Base-by-base conservation (phyloP, 2,797 vertebrate species). In the Pitangus sulphuratus region DNA sequence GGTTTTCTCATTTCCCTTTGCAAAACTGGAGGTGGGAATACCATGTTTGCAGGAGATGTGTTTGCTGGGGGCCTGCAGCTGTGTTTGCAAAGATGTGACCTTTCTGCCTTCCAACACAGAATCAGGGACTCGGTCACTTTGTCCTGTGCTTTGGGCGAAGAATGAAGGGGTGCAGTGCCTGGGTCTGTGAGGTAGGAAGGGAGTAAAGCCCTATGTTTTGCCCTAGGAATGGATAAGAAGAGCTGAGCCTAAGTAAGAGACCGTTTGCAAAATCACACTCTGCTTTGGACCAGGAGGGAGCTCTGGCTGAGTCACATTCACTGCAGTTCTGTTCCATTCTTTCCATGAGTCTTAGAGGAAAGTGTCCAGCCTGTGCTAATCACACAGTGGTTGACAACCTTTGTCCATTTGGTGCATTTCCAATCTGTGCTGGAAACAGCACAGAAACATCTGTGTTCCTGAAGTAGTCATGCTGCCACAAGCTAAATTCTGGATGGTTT, bases 31-130 rank as follows among this genome's bases (percentile, higher is more conserved):
- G 44, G 56, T 92, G 76, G 54, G 65, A 78, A 12, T 22, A 3
- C 12, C 0, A 0, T 9, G 11, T 70, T 69, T 0, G 0, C 22
- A 42, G 35, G 74, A 81, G 37, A 35, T n/a, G 10, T 18, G 45
- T 53, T 88, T 94, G 25, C 72, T 31, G 44, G 30, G 26, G 17
- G 16, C 16, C 53, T 31, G 39, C 48, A 71, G 50, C n/a, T 0
- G 1, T 71, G 25, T 28, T 80, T 81, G 82, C 22, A 51, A 77
- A 75, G 58, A 56, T 58, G 58, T 39, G 51, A 33, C 62, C 45
- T 76, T 90, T 65, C 47, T 79, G 47, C 13, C 51, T 76, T 83
- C 40, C 42, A 44, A 1, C 24, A 30, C 0, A 4, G 56, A 42
- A 26, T n/a, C 9, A 21, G 25, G 64, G 25, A 31, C 40, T 77